Evolutionary conservation across 2,113 vertebrate genomes (phyloP).

Genomic region (Notothenia coriiceps): DNA sequence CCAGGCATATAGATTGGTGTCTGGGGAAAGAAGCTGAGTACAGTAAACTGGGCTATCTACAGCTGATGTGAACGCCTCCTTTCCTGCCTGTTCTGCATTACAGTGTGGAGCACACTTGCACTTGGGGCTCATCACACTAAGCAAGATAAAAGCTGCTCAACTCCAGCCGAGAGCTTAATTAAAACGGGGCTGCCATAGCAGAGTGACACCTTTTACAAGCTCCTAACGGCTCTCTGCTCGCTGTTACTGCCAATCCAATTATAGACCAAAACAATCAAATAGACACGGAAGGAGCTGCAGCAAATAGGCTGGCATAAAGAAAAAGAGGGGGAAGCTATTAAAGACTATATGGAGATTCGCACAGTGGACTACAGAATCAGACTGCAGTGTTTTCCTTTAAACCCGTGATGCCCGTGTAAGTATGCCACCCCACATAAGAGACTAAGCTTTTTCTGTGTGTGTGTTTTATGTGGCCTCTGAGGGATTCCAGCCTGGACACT

Average conservation of each 20-base stretch:
- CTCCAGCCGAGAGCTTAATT: constrained; percentile 88
- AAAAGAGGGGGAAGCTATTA: constrained; percentile 57
- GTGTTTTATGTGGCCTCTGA: constrained; percentile 12
- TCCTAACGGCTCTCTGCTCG: constrained; percentile 72
- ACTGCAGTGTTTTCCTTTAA: constrained; percentile 55
- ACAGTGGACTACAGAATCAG: constrained; percentile 33
- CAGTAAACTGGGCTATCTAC: constrained; percentile 54
- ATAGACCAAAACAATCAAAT: constrained; percentile 79
- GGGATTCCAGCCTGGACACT: constrained; percentile 50
- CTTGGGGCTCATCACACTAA: constrained; percentile 70
- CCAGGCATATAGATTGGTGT: constrained; percentile 43
- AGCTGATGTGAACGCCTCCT: constrained; percentile 55
- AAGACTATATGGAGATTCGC: constrained; percentile 70
- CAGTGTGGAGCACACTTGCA: constrained; percentile 37
- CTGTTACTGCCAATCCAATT: constrained; percentile 82
- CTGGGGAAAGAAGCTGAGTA: constrained; percentile 41
- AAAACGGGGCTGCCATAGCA: constrained; percentile 76
- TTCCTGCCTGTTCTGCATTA: constrained; percentile 33
- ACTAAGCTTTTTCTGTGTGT: constrained; percentile 21
- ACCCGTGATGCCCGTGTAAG: constrained; percentile 37
- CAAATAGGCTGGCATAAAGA: constrained; percentile 58
- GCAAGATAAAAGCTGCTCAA: constrained; percentile 77
- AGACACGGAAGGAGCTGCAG: constrained; percentile 47
- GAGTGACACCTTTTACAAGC: constrained; percentile 78
- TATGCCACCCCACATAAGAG: constrained; percentile 36